Conservation (phyloP, 2,797 vertebrate genomes). For the Coreius guichenoti region DNA sequence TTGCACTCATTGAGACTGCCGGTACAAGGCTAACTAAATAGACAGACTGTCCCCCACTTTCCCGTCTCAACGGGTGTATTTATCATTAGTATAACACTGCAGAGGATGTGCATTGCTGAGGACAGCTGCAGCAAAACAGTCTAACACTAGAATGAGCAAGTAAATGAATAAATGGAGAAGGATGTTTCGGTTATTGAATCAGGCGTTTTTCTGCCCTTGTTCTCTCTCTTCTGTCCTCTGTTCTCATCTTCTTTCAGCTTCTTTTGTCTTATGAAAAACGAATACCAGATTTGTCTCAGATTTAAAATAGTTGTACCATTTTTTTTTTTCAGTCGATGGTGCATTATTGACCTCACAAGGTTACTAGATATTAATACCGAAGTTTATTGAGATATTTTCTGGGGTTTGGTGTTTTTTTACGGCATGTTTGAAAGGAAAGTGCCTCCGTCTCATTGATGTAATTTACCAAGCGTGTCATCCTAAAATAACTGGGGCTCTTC, state of each 20-base stretch:
- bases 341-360: slow-evolving; percentile 32
- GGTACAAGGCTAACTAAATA: slow-evolving; percentile 42
- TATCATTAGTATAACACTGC: slow-evolving; percentile 49
- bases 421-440: slow-evolving; percentile 43
- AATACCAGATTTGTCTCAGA: not conserved
- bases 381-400: slow-evolving; percentile 38
- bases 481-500: slow-evolving; percentile 41
- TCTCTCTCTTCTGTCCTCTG: not conserved
- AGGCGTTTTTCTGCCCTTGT: slow-evolving; percentile 18
- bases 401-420: slow-evolving; percentile 43
- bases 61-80: slow-evolving; percentile 32
- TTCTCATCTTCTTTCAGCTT: slow-evolving; percentile 12
- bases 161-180: slow-evolving; percentile 43
- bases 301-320: slow-evolving; percentile 1
- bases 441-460: slow-evolving; percentile 38
- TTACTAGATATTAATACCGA: slow-evolving; percentile 19
- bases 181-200: slow-evolving; percentile 30
- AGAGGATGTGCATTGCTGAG: slow-evolving; percentile 39
- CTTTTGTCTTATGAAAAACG: not conserved
- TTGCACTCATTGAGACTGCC: slow-evolving; percentile 41
- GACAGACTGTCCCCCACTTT: slow-evolving; percentile 16
- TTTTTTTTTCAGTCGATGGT: slow-evolving; percentile 15
- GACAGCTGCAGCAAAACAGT: slow-evolving; percentile 26
- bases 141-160: slow-evolving; percentile 12
- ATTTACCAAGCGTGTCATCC: slow-evolving; percentile 45